Evolutionary conservation across 2,113 vertebrate species (phyloP), one percentile per base, ranked within the genome.

Genomic region (Pelmatolapia mariae): DNA sequence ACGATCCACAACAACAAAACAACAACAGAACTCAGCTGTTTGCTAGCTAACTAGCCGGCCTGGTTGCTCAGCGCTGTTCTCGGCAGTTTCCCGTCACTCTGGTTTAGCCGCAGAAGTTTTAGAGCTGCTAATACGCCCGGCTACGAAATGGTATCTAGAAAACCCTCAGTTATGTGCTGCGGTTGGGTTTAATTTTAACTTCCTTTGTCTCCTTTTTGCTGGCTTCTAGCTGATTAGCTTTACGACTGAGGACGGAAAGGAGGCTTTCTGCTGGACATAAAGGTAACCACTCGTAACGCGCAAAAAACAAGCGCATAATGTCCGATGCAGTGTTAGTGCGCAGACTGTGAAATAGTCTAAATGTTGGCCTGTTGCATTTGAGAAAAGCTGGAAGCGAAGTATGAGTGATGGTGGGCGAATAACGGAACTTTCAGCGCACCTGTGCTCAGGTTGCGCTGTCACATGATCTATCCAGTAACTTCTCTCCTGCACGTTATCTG

Each of bases 21-120:
- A 95, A 92, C 87, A 94, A 93, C 92, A 95, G 52, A 87, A 47
- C 85, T 90, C 91, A 94, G 92, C 93, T 95, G 93, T 88, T 91
- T 18, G 12, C 24, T 18, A 88, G 89, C 85, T 84, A 86, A 73
- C 81, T 78, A 86, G 82, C 91, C 78, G 82, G 84, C 56, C 71
- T 85, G 13, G 79, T 68, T 84, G 47, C 8, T 47, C 24, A 13
- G 13, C 6, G 2, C 5, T 29, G 5, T 12, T 76, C 5, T 56
- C 2, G 10, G 3, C 2, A 1, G 5, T 12, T 54, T 45, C 13
- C 33, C 79, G 8, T 31, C 5, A 3, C 5, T 31, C 6, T 61
- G 29, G 2, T 7, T 43, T 26, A 18, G 24, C 22, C 22, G 15
- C 10, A 6, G 11, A 4, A 0, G 5, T 29, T 33, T 45, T 12